Percentiles rank a stretch among this genome's conserved stretches.
Conservation (phyloP, 2,113 vertebrate species). For the Hippocampus barbouri region DNA sequence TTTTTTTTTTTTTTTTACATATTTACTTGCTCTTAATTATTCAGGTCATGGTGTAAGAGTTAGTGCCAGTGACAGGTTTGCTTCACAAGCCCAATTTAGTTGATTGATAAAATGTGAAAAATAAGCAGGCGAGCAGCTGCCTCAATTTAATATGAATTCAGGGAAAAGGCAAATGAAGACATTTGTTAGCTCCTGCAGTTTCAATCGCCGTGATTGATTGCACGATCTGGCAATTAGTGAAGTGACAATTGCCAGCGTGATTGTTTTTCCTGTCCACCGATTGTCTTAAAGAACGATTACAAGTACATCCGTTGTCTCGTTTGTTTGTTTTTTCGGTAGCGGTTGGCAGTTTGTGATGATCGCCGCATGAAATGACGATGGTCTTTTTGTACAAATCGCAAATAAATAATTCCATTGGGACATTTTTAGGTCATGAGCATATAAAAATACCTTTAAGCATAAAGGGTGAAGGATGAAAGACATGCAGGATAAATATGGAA, state of each 20-base stretch:
- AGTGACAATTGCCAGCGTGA: not conserved
- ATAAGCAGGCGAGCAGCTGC: conserved; percentile 27
- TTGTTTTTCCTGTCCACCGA: not conserved
- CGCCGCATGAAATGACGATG: conserved; percentile 6
- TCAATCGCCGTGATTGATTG: conserved; percentile 24
- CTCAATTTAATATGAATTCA: conserved; percentile 19
- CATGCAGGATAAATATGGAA: not conserved
- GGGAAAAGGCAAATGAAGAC: conserved; percentile 12
- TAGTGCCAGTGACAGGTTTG: conserved; percentile 24
- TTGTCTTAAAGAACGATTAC: conserved; percentile 7
- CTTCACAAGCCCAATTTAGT: conserved; percentile 27
- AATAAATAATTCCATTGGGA: not conserved
- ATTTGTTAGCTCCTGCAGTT: conserved; percentile 24
- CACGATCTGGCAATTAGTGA: conserved; percentile 10
- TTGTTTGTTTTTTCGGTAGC: not conserved
- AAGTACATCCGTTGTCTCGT: not conserved
- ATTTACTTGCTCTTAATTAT: conserved; percentile 27
- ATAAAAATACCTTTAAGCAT: not conserved
- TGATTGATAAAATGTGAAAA: conserved; percentile 25
- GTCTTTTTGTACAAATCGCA: not conserved
- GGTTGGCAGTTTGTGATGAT: not conserved
- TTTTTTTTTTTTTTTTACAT: not conserved
- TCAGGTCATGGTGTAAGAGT: conserved; percentile 16
- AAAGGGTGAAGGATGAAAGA: not conserved
- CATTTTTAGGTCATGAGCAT: not conserved